phyloP scores from a whole-genome alignment of 2,113 vertebrate genomes.

The Malurus elegans region DNA sequence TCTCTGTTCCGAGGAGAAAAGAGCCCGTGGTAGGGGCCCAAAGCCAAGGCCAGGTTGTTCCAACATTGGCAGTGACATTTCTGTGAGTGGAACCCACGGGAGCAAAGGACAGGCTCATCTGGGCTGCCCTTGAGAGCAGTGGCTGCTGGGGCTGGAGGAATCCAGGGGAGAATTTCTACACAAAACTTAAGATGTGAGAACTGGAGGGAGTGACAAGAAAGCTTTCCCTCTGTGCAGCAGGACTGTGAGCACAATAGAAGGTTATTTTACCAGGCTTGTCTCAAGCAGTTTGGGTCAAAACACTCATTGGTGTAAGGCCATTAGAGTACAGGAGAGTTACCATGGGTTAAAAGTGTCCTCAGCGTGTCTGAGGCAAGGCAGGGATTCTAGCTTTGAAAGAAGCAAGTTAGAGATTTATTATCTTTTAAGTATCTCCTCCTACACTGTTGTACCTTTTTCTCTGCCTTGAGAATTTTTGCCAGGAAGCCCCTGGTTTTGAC shows the following conservation, averaged over 20 bases:
- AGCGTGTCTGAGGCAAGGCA: background rate
- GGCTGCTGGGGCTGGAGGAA: background rate
- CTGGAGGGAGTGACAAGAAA: slow-evolving; percentile 9
- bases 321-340: slow-evolving; percentile 5
- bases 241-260: background rate
- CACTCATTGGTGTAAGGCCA: background rate
- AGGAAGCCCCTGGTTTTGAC: slow-evolving; percentile 22
- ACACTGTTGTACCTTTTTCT: slow-evolving; percentile 18
- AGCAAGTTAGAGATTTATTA: background rate
- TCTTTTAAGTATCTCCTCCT: slow-evolving; percentile 45
- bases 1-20: background rate
- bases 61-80: fast-evolving
- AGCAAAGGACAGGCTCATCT: background rate
- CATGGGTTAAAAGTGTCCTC: slow-evolving; percentile 24
- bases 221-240: background rate
- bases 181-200: background rate
- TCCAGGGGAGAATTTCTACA: background rate
- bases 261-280: slow-evolving; percentile 19
- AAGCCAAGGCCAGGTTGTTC: background rate
- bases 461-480: background rate
- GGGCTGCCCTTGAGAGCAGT: background rate
- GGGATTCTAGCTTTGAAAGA: slow-evolving; percentile 27
- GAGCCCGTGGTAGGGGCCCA: background rate
- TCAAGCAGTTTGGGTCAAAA: slow-evolving; percentile 28
- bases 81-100: background rate